Base-by-base conservation (phyloP, 2,888 invertebrate species). In the Scaptomyza cyrtandrae region DNA sequence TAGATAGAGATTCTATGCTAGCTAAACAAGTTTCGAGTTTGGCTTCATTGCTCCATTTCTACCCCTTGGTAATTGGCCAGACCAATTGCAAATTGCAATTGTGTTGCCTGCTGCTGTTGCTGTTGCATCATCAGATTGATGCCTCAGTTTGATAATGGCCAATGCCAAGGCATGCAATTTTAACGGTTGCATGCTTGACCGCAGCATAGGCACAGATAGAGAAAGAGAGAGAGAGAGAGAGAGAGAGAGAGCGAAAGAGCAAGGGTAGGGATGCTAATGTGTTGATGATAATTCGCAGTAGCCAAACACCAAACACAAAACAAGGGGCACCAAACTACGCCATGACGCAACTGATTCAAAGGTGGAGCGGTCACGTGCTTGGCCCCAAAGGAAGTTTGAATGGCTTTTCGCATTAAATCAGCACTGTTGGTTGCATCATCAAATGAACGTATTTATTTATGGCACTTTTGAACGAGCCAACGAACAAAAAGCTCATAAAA, bases 131-230 rank as follows among this genome's bases (percentile, higher is more conserved):
- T 57, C 71, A 68, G 76, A 71, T 84, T 78, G 83, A 86, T 82
- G 86, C 83, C 80, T 80, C 75, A 83, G 78, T 76, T 80, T 76
- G 88, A 87, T 85, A 86, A 86, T 85, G 70, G 74, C 80, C 78
- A 78, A 59, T 70, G 70, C 73, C 76, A 75, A 78, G 80, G 70
- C 76, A 71, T 78, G 80, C 80, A 87, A 86, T 85, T 86, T 88
- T 85, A 85, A 86, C 85, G 88, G 85, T 85, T 80, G 71, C 71
- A 55, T 39, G 75, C 67, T 75, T 77, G 74, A 74, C 78, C 67
- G 69, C 69, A 48, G 39, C 45, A 57, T 7, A 49, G 44, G 35
- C 14, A 33, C 37, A 35, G 14, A 35, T 19, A 33, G 2, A 6
- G 10, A n/a, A 24, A 6, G 5, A 16, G 29, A 29, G 45, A 7